Base-by-base conservation (phyloP, 2,113 vertebrate species). In the Oxygymnocypris stewartii region DNA sequence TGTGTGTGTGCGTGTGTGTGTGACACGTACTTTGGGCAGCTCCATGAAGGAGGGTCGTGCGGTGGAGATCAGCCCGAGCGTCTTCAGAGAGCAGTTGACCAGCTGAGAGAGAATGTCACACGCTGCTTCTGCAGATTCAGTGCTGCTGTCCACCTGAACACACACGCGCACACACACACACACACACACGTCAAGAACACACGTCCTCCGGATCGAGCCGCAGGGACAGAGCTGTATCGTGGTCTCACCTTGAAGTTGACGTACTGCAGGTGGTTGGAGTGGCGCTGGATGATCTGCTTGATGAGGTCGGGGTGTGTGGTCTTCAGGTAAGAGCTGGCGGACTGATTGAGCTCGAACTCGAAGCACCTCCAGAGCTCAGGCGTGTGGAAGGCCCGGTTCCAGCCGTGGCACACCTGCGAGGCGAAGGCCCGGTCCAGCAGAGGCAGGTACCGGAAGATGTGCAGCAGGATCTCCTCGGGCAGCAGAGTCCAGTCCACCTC, bases 1-100 rank as follows among this genome's bases (percentile, higher is more conserved):
- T 4, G 42, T 16, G 42, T 47, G 49, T 9, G 35, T 31, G 74
- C 47, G 20, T 9, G 13, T n/a, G 31, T 44, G 57, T 4, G 44
- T n/a, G 54, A 18, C 8, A 42, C 77, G 40, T 97, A 99, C 97
- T 97, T 99, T 98, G 89, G 97, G 97, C 92, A 99, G 95, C 92
- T 98, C 97, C 97, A 99, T 98, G 94, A 99, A 99, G 91, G 98
- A 99, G 92, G 98, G 98, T 87, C 97, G 95, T 83, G 98, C 98
- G 16, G 98, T 99, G 80, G 98, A 99, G 93, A 97, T 97, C 84
- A 97, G 93, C 88, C 96, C 96, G 82, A 97, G 96, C 28, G 96
- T 97, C 93, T 97, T 96, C 86, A 97, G 93, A 80, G 96, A 97
- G 87, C 96, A 97, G 77, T 97, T 97, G 87, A 97, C 96, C 87